Conservation (phyloP, 2,113 vertebrate genomes). For the Procapra przewalskii region DNA sequence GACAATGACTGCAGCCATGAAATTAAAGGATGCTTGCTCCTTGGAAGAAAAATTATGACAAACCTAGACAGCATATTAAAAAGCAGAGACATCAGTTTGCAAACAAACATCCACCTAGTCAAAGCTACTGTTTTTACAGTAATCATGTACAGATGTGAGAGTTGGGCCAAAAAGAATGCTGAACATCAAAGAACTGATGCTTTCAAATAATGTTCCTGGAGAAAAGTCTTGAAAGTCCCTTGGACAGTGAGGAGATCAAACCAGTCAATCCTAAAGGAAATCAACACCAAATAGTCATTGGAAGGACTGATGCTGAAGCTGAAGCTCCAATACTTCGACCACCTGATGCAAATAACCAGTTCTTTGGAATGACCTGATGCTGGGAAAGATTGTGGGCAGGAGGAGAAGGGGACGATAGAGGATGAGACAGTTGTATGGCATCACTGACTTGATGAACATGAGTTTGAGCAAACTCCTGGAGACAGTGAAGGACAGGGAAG, state of each 20-base stretch:
- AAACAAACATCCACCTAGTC: background rate
- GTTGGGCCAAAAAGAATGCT: background rate
- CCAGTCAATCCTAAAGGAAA: background rate
- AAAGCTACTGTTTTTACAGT: background rate
- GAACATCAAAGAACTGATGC: background rate
- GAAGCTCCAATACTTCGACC: background rate
- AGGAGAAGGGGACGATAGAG: no score
- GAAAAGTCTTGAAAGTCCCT: background rate
- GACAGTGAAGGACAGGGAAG: no score
- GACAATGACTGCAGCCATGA: background rate
- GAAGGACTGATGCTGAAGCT: background rate
- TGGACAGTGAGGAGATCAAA: background rate
- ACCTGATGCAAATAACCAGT: no score
- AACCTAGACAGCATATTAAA: rapidly evolving
- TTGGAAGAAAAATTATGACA: background rate
- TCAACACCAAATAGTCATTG: background rate
- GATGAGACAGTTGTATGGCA: no score
- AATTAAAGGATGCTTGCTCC: background rate
- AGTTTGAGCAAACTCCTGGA: no score
- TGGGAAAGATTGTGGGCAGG: no score
- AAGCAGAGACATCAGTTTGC: background rate
- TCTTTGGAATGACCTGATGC: no score
- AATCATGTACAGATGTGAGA: background rate
- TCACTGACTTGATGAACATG: no score
- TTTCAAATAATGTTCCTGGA: background rate